phyloP scores from a whole-genome alignment of 2,888 invertebrate species.

The Acheta domesticus region DNA sequence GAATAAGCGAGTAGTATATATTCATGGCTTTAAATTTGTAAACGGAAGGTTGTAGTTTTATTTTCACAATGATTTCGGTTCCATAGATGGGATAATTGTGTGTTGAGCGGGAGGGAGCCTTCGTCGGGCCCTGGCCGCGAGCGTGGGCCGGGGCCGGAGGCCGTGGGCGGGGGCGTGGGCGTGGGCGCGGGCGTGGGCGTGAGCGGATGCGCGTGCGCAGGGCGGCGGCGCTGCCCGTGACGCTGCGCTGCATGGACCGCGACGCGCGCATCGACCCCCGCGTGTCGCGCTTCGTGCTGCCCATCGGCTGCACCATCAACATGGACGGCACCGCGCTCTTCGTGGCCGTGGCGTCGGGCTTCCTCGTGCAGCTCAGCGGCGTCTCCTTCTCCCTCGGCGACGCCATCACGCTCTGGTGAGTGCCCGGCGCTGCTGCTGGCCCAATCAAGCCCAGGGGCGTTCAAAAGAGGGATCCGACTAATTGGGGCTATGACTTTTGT shows the following conservation, averaged over 20 bases:
- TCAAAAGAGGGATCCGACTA: too few relatives aligned
- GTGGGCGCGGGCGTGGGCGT: too few relatives aligned
- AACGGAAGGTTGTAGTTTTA: too few relatives aligned
- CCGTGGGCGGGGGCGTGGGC: too few relatives aligned
- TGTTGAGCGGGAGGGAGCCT: too few relatives aligned
- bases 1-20: too few relatives aligned
- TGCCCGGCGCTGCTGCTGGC: conserved; percentile 29
- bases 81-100: too few relatives aligned
- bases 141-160: too few relatives aligned
- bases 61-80: too few relatives aligned
- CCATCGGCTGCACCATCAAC: conserved; percentile 88
- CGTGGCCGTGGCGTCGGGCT: conserved; percentile 80
- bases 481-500: too few relatives aligned
- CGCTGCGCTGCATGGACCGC: conserved; percentile 82
- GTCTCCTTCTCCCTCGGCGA: conserved; percentile 76
- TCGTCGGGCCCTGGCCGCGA: too few relatives aligned
- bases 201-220: conserved; percentile 50
- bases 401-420: conserved; percentile 82
- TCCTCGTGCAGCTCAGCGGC: conserved; percentile 84
- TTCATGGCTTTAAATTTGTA: too few relatives aligned
- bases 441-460: not conserved
- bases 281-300: conserved; percentile 82
- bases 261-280: conserved; percentile 75
- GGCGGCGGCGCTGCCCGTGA: conserved; percentile 84
- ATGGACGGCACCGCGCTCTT: conserved; percentile 91